phyloP scores from a whole-genome alignment of 2,797 vertebrate genomes.

The Dallia pectoralis region DNA sequence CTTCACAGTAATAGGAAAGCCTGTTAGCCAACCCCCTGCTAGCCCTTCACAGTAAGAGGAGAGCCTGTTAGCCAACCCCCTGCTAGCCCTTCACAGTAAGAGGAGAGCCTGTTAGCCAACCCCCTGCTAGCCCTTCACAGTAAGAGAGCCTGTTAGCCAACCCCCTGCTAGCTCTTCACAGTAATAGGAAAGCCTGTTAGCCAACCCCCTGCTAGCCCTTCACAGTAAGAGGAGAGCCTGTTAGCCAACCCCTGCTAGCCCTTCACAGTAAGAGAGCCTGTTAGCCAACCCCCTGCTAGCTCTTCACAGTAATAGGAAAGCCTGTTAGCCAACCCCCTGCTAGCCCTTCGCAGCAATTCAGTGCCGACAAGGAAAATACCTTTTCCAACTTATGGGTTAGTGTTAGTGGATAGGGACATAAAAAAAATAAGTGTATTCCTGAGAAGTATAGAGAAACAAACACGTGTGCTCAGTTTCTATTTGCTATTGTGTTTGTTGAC shows the following conservation, averaged over 20 bases:
- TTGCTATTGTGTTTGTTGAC: not conserved
- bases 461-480: constrained; percentile 28
- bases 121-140: too few relatives aligned
- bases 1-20: too few relatives aligned
- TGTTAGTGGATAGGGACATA: too few relatives aligned
- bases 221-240: not conserved
- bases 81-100: not conserved
- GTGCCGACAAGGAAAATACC: too few relatives aligned
- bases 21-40: not conserved
- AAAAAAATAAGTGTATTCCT: too few relatives aligned
- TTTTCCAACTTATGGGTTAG: too few relatives aligned
- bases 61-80: not conserved
- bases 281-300: not conserved
- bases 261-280: not conserved
- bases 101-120: not conserved
- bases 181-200: not conserved
- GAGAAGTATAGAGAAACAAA: too few relatives aligned
- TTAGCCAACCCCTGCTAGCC: not conserved
- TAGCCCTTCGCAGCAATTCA: too few relatives aligned
- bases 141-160: too few relatives aligned
- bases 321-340: not conserved
- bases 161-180: not conserved
- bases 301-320: not conserved
- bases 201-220: not conserved
- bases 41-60: not conserved